Percentiles rank a stretch among this genome's conserved stretches.
phyloP scores from a whole-genome alignment of 2,797 vertebrate genomes.

The Coregonus ussuriensis region DNA sequence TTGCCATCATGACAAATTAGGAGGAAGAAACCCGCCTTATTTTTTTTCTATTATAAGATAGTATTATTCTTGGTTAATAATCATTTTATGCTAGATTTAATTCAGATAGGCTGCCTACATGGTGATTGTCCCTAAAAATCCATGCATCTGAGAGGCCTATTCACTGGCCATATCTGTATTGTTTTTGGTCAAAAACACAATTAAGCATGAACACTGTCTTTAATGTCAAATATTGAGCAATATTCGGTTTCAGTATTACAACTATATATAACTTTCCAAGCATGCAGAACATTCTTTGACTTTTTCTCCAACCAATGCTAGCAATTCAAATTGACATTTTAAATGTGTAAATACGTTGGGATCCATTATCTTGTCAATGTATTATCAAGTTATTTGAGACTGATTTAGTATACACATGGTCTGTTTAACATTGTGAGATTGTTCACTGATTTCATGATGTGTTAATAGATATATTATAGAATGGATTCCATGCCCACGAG shows the following conservation, averaged over 20 bases:
- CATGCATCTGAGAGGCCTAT: conserved; percentile 4
- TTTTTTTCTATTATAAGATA: background rate
- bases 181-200: background rate
- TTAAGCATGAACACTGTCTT: background rate
- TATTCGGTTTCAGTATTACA: background rate
- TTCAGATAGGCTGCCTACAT: conserved; percentile 45
- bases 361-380: conserved; percentile 24
- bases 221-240: background rate
- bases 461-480: conserved; percentile 26
- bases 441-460: conserved; percentile 40
- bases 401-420: conserved; percentile 33
- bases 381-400: conserved; percentile 29
- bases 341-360: conserved; percentile 21
- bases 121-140: conserved; percentile 40
- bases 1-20: background rate
- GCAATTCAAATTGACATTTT: conserved; percentile 28
- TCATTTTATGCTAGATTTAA: conserved; percentile 58
- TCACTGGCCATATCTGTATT: background rate
- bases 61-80: conserved; percentile 49
- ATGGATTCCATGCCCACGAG: conserved; percentile 30
- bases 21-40: background rate
- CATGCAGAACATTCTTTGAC: background rate
- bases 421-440: conserved; percentile 38
- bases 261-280: background rate
- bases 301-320: background rate